Base-by-base conservation (phyloP, 2,888 invertebrate genomes). In the Folsomia manolachei region DNA sequence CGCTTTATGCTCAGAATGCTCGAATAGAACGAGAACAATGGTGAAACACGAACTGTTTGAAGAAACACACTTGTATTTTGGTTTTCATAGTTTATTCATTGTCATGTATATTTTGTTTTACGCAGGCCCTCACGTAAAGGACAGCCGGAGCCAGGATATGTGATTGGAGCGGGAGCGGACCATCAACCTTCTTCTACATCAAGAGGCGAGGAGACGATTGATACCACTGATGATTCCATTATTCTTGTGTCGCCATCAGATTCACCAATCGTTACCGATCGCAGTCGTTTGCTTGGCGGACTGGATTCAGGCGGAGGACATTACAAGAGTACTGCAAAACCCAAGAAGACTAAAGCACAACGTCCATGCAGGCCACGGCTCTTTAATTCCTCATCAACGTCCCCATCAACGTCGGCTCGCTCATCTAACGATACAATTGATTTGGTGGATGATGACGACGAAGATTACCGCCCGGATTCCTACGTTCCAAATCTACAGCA, bases 371-470 rank as follows among this genome's bases (percentile, higher is more conserved):
- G 56, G 4, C 4, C n/a, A 21, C 56, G 56, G 19, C n/a, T 56
- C 4, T 7, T 21, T 14, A n/a, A 56, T 21, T 56, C 56, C 4
- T 21, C 56, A 4, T 56, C 56, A 56, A 56, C 56, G 18, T 51
- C 51, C 9, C 9, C 51, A 11, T 9, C 51, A 51, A 56, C 56
- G 18, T 19, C 56, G 21, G 19, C 56, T 21, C 21, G 19, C 19
- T 56, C 56, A 4, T 56, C 56, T 7, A 7, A 7, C 23, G 53
- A 52, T 52, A 67, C 56, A 25, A 67, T 67, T 52, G 67, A 67
- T 23, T 53, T 67, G 9, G 52, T 25, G 2, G 67, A 67, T n/a
- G 67, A 52, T 18, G 67, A 67, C 25, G 64, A 64, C 27, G 39
- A 64, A 9, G 64, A 64, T 2, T 2, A 27, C 7, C 18, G 2